Conservation (phyloP, 2,113 vertebrate genomes). For the Burhinus oedicnemus region DNA sequence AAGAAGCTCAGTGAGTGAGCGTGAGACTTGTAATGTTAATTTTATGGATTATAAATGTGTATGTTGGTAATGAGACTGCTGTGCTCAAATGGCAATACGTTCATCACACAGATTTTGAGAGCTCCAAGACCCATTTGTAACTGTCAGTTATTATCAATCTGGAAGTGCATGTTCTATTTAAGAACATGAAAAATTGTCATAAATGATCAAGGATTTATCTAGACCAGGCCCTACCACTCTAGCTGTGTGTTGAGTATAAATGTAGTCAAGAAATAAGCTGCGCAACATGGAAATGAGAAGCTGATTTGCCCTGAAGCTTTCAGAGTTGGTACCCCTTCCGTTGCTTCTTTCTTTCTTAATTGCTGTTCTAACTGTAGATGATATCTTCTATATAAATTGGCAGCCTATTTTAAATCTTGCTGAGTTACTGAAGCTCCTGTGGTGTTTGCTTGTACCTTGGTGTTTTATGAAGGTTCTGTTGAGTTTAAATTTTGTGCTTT, state of each 20-base stretch:
- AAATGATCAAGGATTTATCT: not conserved
- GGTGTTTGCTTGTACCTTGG: not conserved
- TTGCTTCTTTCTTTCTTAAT: not conserved
- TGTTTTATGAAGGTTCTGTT: not conserved
- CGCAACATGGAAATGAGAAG: not conserved
- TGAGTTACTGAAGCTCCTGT: not conserved
- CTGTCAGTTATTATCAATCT: not conserved
- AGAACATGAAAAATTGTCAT: not conserved
- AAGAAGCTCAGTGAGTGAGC: not conserved
- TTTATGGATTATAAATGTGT: not conserved
- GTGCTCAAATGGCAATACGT: not conserved
- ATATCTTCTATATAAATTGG: not conserved
- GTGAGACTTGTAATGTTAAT: not conserved
- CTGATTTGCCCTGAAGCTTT: not conserved
- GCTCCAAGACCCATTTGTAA: not conserved
- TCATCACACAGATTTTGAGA: not conserved
- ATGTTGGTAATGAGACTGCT: not conserved
- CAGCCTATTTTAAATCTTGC: not conserved
- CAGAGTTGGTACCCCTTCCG: not conserved
- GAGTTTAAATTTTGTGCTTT: not conserved
- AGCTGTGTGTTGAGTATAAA: not conserved
- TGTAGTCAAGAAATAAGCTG: not conserved
- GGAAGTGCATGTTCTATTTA: not conserved
- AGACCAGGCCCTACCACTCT: not conserved
- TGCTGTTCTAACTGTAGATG: not conserved